Conservation (phyloP, 2,797 vertebrate species). For the Meda fulgida region DNA sequence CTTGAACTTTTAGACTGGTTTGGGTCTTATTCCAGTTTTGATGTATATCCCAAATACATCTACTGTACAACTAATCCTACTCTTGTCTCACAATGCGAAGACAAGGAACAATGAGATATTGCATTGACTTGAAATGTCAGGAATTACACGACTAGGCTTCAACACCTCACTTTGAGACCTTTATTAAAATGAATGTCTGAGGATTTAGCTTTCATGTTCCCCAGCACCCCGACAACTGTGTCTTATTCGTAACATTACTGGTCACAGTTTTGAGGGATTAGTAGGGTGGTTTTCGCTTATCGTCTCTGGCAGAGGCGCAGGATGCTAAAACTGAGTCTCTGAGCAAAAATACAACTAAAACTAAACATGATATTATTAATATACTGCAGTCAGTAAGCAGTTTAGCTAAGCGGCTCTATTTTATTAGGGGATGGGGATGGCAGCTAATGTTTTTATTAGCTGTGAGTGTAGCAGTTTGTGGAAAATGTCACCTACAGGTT, state of each 20-base stretch:
- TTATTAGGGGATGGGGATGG: neutral
- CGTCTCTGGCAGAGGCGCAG: conserved; percentile 19
- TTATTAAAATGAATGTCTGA: conserved; percentile 55
- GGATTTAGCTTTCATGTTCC: conserved; percentile 46
- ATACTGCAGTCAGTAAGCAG: neutral
- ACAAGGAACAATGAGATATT: conserved; percentile 52
- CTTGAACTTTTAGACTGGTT: neutral
- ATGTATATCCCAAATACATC: neutral
- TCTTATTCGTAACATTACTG: conserved; percentile 40
- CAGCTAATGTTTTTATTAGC: neutral
- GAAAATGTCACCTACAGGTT: neutral
- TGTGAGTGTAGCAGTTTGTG: neutral
- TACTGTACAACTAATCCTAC: conserved; percentile 22
- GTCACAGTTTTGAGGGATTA: conserved; percentile 47
- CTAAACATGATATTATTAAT: conserved; percentile 29
- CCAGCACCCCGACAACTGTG: conserved; percentile 16
- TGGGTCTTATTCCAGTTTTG: conserved; percentile 12
- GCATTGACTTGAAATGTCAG: conserved; percentile 65
- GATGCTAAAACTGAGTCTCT: conserved; percentile 32
- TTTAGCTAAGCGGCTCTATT: neutral
- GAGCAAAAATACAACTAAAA: conserved; percentile 30
- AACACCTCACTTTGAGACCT: conserved; percentile 49
- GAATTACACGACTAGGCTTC: conserved; percentile 52
- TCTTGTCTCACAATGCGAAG: conserved; percentile 34
- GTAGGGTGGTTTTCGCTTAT: conserved; percentile 31